Percentiles rank a stretch among this genome's conserved stretches.
Evolutionary conservation across 2,888 invertebrate species (phyloP).

Genomic region (Rhagophthalmus giganteus): DNA sequence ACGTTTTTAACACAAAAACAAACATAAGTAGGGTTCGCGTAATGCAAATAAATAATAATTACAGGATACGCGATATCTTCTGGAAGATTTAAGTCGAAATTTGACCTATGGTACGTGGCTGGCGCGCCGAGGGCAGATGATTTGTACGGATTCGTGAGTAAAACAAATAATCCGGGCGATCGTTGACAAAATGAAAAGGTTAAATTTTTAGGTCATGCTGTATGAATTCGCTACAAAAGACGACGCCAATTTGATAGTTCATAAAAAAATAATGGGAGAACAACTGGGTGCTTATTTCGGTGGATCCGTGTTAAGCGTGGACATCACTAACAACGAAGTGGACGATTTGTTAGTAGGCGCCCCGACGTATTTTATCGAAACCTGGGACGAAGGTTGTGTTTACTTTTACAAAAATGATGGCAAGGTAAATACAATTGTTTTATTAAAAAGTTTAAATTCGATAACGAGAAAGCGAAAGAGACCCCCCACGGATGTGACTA

Average conservation of each 20-base stretch:
- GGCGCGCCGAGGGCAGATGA: slow-evolving; percentile 59
- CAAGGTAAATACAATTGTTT: slow-evolving; percentile 44
- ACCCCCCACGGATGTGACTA: too few species aligned
- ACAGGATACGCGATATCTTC: slow-evolving; percentile 59
- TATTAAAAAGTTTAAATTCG: background rate
- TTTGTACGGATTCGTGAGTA: slow-evolving; percentile 44
- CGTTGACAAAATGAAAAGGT: too few species aligned
- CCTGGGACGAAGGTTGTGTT: slow-evolving; percentile 64
- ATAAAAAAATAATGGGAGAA: slow-evolving; percentile 44
- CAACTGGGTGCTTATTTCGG: slow-evolving; percentile 70
- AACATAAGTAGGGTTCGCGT: too few species aligned
- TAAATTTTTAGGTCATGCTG: slow-evolving; percentile 29
- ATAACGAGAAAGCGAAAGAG: background rate
- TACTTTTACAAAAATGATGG: slow-evolving; percentile 59
- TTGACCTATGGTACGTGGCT: slow-evolving; percentile 55
- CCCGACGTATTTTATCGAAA: slow-evolving; percentile 50
- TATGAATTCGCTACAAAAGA: slow-evolving; percentile 26
- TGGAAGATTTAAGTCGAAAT: slow-evolving; percentile 53
- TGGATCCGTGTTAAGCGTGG: slow-evolving; percentile 62
- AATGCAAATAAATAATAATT: too few species aligned
- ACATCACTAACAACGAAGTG: slow-evolving; percentile 64
- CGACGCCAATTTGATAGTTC: slow-evolving; percentile 37
- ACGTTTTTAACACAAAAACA: slow-evolving; percentile 16
- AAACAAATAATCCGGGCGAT: too few species aligned
- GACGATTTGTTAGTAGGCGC: slow-evolving; percentile 69